phyloP scores from a whole-genome alignment of 2,797 vertebrate species.

The Microhierax caerulescens region DNA sequence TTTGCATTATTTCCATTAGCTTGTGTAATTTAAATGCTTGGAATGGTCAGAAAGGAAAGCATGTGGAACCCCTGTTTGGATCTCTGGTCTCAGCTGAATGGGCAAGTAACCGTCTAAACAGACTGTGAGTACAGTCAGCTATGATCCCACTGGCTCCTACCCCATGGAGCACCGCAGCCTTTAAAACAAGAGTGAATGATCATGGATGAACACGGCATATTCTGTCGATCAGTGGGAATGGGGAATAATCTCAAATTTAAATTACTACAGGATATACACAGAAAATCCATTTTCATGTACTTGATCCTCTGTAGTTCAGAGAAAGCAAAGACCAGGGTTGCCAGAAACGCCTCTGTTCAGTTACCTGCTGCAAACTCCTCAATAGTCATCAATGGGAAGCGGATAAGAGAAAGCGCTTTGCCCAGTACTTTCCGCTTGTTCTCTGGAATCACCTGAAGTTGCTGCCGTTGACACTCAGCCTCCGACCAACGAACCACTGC shows the following conservation, averaged over 20 bases:
- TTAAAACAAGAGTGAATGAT: neutral
- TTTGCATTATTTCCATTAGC: neutral
- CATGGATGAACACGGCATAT: neutral
- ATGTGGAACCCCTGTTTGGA: neutral
- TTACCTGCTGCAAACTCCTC: slow-evolving; percentile 97
- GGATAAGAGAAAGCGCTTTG: slow-evolving; percentile 92
- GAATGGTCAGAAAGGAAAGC: neutral
- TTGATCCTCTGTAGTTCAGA: neutral
- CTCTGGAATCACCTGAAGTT: slow-evolving; percentile 88
- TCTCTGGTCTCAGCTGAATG: neutral
- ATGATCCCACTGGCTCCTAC: neutral
- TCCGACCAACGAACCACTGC: slow-evolving; percentile 96
- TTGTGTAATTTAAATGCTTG: neutral
- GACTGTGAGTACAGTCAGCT: neutral
- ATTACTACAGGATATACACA: neutral
- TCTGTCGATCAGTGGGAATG: neutral
- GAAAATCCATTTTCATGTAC: neutral
- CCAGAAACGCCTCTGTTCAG: neutral
- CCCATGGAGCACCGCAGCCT: neutral
- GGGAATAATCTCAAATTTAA: neutral
- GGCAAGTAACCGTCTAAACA: neutral
- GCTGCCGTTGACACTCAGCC: slow-evolving; percentile 93
- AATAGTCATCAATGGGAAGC: slow-evolving; percentile 97
- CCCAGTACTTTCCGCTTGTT: slow-evolving; percentile 94
- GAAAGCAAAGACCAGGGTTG: neutral